Percentiles rank a stretch among this genome's conserved stretches.
phyloP scores from a whole-genome alignment of 2,888 invertebrate genomes.

The Anodontia alba region DNA sequence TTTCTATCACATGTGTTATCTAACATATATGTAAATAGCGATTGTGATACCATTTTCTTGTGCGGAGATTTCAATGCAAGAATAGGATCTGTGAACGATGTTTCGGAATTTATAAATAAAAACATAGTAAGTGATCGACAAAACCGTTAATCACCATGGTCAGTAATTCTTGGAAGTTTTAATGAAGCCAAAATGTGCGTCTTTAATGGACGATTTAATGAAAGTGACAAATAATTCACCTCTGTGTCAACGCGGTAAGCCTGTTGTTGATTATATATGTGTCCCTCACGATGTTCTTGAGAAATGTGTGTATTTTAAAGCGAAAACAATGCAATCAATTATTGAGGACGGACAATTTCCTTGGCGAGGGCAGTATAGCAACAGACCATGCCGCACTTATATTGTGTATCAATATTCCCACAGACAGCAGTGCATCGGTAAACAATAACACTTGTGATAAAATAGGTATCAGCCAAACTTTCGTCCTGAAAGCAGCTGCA shows the following conservation, averaged over 20 bases:
- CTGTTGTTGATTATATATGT: slow-evolving; percentile 39
- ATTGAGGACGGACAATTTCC: slow-evolving; percentile 19
- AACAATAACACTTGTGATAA: too few relatives aligned
- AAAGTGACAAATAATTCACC: slow-evolving; percentile 24
- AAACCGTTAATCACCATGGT: slow-evolving; percentile 34
- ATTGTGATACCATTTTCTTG: neutral
- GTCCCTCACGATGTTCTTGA: slow-evolving; percentile 25
- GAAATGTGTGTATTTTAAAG: slow-evolving; percentile 14
- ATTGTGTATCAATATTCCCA: neutral
- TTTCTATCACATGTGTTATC: neutral
- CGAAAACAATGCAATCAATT: neutral
- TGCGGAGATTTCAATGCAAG: neutral
- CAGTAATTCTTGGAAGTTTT: slow-evolving; percentile 23
- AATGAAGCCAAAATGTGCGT: slow-evolving; percentile 32
- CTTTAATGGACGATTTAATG: slow-evolving; percentile 27
- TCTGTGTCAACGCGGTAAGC: slow-evolving; percentile 28
- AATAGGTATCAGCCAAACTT: too few relatives aligned
- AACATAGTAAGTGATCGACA: slow-evolving; percentile 4
- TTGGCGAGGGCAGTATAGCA: slow-evolving; percentile 25
- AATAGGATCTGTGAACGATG: neutral
- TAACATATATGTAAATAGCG: neutral
- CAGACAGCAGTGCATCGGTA: too few relatives aligned
- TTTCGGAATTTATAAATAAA: neutral
- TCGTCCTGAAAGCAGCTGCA: too few relatives aligned
- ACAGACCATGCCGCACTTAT: slow-evolving; percentile 31